These are phyloP conservation scores for Sylvia borin DNA, from an alignment of 2,797 vertebrate species.

Conservation along the genomic window DNA sequence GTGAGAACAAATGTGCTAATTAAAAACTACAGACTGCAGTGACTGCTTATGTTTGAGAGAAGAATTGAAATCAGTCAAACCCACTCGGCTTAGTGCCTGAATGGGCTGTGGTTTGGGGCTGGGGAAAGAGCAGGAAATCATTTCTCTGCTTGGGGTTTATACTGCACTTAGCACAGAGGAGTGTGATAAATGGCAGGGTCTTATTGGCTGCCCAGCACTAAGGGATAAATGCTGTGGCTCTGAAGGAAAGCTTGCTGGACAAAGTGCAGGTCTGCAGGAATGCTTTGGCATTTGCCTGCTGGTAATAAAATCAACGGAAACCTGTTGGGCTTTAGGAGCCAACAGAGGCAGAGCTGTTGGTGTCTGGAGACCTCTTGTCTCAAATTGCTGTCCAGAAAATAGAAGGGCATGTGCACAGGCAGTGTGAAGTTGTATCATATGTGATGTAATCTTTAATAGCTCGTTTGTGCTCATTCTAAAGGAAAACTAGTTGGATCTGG, in stretches of 20 bases:
- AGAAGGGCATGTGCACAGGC: background rate
- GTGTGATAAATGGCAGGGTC: constrained; percentile 1
- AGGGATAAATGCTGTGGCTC: background rate
- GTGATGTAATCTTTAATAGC: background rate
- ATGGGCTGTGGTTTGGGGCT: background rate
- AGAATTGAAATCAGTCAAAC: background rate
- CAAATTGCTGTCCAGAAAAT: background rate
- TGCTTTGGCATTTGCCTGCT: background rate
- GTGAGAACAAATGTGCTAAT: constrained; percentile 49
- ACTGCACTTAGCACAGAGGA: background rate
- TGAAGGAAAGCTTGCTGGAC: background rate
- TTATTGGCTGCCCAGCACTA: background rate
- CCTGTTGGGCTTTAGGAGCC: background rate
- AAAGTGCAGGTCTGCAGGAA: background rate
- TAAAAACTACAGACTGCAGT: constrained; percentile 7
- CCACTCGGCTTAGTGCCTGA: background rate
- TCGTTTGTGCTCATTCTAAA: background rate
- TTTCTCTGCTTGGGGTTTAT: background rate
- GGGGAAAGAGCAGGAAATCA: background rate
- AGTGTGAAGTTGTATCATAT: background rate
- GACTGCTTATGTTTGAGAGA: background rate
- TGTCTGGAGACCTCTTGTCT: background rate
- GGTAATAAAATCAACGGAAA: constrained; percentile 22
- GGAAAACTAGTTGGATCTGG: background rate
- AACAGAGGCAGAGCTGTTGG: background rate